Conservation (phyloP, 2,888 invertebrate genomes). For the Lamproptera curius region DNA sequence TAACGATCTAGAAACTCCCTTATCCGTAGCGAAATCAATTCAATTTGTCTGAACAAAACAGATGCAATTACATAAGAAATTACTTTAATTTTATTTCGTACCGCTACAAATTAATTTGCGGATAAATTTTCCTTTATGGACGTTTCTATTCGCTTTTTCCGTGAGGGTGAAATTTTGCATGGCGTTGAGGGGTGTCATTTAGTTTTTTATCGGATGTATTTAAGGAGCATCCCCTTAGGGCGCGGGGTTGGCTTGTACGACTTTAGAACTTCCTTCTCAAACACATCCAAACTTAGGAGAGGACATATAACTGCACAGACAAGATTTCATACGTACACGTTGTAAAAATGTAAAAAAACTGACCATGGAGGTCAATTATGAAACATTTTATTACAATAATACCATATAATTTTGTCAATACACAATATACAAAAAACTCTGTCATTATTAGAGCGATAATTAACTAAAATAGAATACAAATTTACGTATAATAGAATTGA, state of each 20-base stretch:
- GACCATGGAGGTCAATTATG: no score
- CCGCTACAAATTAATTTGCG: constrained; percentile 72
- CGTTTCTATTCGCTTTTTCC: constrained; percentile 53
- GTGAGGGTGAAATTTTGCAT: constrained; percentile 50
- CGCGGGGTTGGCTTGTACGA: constrained; percentile 67
- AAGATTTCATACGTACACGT: no score
- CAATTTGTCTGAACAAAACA: neutral
- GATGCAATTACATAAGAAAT: constrained; percentile 21
- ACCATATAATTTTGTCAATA: no score
- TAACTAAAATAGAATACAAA: no score
- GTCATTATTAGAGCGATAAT: no score
- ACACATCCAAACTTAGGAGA: constrained; percentile 38
- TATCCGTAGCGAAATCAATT: constrained; percentile 14
- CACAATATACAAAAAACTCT: no score
- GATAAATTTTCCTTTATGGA: constrained; percentile 74
- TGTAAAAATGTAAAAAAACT: no score
- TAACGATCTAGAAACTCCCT: neutral
- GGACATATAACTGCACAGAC: constrained; percentile 26
- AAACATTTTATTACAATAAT: no score
- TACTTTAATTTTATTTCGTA: constrained; percentile 55
- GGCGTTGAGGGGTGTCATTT: constrained; percentile 56
- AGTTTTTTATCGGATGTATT: constrained; percentile 76
- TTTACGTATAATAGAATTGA: no score
- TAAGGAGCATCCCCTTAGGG: constrained; percentile 49
- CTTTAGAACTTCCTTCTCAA: constrained; percentile 70